Conservation (phyloP, 2,888 invertebrate genomes). For the Dasypolia templi region DNA sequence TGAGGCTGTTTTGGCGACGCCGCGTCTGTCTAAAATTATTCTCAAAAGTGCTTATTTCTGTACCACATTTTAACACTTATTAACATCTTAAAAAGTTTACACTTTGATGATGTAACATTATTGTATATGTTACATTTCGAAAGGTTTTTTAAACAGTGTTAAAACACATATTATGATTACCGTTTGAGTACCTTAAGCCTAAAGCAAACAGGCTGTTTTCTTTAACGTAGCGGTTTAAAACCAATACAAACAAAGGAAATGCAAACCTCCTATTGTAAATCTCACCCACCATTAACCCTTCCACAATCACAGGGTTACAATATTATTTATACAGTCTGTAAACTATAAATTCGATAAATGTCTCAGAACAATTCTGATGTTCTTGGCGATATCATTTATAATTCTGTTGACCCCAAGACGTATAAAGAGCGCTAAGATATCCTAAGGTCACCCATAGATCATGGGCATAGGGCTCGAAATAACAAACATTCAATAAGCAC, state of each 20-base stretch:
- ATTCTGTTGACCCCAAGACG: constrained; percentile 46
- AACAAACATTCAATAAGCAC: constrained; percentile 66
- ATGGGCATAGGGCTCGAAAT: constrained; percentile 46
- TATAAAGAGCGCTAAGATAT: constrained; percentile 57
- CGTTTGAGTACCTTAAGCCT: too few relatives aligned
- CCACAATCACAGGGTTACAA: constrained; percentile 49
- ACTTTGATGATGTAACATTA: too few relatives aligned
- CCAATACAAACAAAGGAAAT: constrained; percentile 22
- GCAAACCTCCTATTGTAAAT: constrained; percentile 31
- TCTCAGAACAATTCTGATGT: constrained; percentile 55
- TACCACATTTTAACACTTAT: too few relatives aligned
- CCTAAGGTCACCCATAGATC: constrained; percentile 55
- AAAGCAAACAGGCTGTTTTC: background rate
- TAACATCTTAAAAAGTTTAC: too few relatives aligned
- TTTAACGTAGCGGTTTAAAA: background rate
- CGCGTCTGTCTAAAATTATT: too few relatives aligned
- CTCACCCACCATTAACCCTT: constrained; percentile 50
- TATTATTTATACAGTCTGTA: constrained; percentile 41
- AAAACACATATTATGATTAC: too few relatives aligned
- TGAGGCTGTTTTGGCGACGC: too few relatives aligned
- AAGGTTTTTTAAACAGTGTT: too few relatives aligned
- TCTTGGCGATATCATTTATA: constrained; percentile 48
- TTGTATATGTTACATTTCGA: too few relatives aligned
- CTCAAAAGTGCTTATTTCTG: too few relatives aligned
- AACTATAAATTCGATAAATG: constrained; percentile 51